Conservation (phyloP, 2,113 vertebrate species). For the Herpailurus yagouaroundi region DNA sequence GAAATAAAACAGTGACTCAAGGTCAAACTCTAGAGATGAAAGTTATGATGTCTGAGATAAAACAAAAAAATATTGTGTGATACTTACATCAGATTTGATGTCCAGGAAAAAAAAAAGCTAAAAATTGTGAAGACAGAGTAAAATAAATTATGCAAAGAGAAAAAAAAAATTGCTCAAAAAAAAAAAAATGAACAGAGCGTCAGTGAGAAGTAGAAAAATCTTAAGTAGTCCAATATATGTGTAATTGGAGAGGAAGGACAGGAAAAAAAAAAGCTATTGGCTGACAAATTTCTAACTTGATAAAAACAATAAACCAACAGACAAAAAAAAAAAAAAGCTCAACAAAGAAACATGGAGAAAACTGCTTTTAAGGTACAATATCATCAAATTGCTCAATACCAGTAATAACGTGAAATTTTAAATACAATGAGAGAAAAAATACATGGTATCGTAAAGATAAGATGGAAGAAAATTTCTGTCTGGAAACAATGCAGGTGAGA, state of each 20-base stretch:
- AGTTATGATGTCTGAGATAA: background rate
- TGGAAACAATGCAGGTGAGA: background rate
- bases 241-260: background rate
- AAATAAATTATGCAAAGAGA: background rate
- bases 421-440: background rate
- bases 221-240: background rate
- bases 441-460: background rate
- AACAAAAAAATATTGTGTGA: background rate
- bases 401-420: background rate
- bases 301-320: background rate
- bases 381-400: background rate
- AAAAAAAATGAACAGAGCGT: background rate
- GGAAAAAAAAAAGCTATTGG: background rate
- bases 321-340: background rate
- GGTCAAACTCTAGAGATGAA: background rate
- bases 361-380: background rate
- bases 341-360: background rate
- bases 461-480: background rate
- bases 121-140: background rate
- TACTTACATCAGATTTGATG: background rate
- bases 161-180: background rate
- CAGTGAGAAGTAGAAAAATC: background rate
- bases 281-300: background rate
- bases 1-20: background rate
- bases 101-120: background rate